phyloP scores from a whole-genome alignment of 1,140 invertebrate species.

The Tigriopus japonicus region DNA sequence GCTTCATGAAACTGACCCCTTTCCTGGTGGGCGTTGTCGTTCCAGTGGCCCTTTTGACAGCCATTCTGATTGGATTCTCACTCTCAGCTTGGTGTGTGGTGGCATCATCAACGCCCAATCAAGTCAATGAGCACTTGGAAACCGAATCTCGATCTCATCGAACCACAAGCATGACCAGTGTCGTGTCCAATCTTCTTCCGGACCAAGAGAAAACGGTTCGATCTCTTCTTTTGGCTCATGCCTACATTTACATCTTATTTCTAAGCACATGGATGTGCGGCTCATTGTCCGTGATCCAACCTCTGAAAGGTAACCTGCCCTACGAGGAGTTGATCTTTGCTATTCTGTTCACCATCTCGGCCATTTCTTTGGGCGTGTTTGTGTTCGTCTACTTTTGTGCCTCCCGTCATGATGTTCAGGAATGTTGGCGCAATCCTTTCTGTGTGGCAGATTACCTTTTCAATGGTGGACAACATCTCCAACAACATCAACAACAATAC shows the following conservation, averaged over 20 bases:
- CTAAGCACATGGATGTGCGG: not conserved
- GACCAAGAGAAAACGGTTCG: not conserved
- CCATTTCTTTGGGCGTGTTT: too few species aligned
- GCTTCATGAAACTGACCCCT: not conserved
- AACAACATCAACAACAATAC: too few species aligned
- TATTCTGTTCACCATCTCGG: too few species aligned
- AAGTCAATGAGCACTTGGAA: not conserved
- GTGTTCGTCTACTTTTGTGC: too few species aligned
- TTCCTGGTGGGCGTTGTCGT: not conserved
- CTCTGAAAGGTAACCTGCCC: too few species aligned
- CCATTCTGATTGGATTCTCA: not conserved
- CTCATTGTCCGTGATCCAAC: not conserved
- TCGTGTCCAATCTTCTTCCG: not conserved
- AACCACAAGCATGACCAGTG: not conserved
- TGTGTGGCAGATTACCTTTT: too few species aligned
- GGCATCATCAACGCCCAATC: not conserved
- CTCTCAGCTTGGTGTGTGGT: slow-evolving; percentile 1
- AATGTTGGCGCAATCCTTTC: too few species aligned
- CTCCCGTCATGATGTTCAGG: too few species aligned
- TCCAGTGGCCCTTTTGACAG: not conserved
- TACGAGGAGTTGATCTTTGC: too few species aligned
- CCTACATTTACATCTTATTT: not conserved
- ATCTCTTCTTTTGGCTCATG: not conserved
- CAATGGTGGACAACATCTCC: too few species aligned
- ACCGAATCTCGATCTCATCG: not conserved